These are phyloP conservation scores for Mastacembelus armatus DNA, from an alignment of 2,797 vertebrate species.

Conservation along the genomic window DNA sequence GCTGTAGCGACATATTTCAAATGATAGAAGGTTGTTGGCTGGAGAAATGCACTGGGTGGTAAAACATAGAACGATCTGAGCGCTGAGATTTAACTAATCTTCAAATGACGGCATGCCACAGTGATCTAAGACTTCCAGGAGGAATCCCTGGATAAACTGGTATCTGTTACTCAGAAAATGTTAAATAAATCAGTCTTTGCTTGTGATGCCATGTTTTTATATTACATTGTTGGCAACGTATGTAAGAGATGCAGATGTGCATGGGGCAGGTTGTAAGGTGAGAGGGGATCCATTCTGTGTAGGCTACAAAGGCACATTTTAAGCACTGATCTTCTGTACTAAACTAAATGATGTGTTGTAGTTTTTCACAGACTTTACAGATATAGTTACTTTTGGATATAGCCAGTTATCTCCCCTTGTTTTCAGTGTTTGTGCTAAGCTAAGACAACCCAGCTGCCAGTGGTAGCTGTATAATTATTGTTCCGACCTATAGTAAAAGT, in stretches of 20 bases:
- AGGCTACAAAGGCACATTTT: neutral
- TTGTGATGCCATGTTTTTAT: neutral
- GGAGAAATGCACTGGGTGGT: slow-evolving; percentile 29
- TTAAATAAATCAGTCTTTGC: slow-evolving; percentile 14
- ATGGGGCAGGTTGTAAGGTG: neutral
- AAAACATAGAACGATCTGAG: slow-evolving; percentile 33
- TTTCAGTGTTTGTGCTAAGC: too few species aligned
- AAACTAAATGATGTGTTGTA: too few species aligned
- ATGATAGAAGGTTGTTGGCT: slow-evolving; percentile 18
- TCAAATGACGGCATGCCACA: slow-evolving; percentile 26
- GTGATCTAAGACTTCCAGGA: slow-evolving; percentile 32
- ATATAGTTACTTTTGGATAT: too few species aligned
- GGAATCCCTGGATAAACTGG: slow-evolving; percentile 32
- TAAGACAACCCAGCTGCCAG: too few species aligned
- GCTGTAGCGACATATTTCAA: slow-evolving; percentile 35
- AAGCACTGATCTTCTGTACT: too few species aligned
- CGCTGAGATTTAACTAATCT: slow-evolving; percentile 51
- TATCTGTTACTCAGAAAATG: slow-evolving; percentile 36
- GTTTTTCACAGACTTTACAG: too few species aligned
- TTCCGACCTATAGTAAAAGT: too few species aligned
- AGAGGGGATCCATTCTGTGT: neutral
- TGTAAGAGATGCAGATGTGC: slow-evolving; percentile 7
- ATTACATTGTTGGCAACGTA: slow-evolving; percentile 30
- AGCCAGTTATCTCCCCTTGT: too few species aligned
- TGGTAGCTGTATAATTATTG: too few species aligned